Evolutionary conservation across 30 jellyfish, hydroid and myxozoan species (phyloP), one percentile per base, ranked within the genome.

Genomic region (Aurelia aurita): DNA sequence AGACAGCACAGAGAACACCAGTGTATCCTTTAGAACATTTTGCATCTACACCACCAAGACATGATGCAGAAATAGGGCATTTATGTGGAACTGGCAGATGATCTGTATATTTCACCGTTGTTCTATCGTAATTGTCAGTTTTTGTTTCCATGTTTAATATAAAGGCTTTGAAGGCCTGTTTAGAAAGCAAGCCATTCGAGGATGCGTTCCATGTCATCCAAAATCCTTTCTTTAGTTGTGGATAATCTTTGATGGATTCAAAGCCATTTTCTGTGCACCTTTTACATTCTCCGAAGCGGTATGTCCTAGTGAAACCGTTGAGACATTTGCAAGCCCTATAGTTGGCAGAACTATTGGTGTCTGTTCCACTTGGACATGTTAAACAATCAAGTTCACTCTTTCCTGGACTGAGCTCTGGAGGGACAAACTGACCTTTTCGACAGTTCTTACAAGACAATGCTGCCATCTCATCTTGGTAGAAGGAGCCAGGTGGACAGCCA

Each of bases 351-450:
- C 22, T 59, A 13, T 62, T 74, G 19, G 72, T 86, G 63, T 86
- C 61, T 15, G 95, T 86, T 2, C 89, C 89, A 16, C 25, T 57
- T 15, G 95, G 95, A 19, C 95, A 86, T 5, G 95, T 86, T 59
- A 29, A 22, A 35, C 95, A 86, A 61, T 74, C 87, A 58, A 77
- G 53, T 3, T 79, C 77, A 31, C 82, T 32, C 32, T 64, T 73
- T 47, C 95, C 95, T 45, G 89, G 88, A 18, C 77, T 61, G 12
- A n/a, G 31, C 8, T 22, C 43, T 15, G 84, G 89, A 0, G 85
- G 79, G 10, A 86, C 95, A 64, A 18, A 73, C 70, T 86, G 95
- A 20, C 95, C 95, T 12, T 23, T 11, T 5, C 69, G 78, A 39
- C 95, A 86, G 1, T 20, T 20, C 55, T 86, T 86, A 51, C 95